Percentiles rank a stretch among this genome's conserved stretches.
Conservation (phyloP, 2,888 invertebrate species). For the Caenorhabditis auriculariae region DNA sequence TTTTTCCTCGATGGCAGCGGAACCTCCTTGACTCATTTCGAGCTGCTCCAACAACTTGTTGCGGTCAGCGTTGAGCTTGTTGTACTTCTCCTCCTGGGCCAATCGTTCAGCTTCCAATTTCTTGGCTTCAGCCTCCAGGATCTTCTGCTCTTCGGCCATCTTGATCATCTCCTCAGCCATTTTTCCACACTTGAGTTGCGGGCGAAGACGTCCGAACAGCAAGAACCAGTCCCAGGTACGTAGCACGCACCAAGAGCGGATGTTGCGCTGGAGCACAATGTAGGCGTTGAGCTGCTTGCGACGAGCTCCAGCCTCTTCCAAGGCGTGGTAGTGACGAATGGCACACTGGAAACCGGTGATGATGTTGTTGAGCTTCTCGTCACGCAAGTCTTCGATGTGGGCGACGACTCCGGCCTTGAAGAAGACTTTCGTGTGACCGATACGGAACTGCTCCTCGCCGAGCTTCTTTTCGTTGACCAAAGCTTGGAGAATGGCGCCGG, state of each 20-base stretch:
- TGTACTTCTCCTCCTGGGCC: constrained; percentile 97
- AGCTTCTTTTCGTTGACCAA: constrained; percentile 75
- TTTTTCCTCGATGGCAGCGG: constrained; percentile 54
- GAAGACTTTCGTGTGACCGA: constrained; percentile 63
- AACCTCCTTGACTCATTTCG: constrained; percentile 53
- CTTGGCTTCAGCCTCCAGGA: constrained; percentile 91
- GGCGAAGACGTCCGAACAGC: constrained; percentile 57
- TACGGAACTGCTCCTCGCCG: constrained; percentile 76
- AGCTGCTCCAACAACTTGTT: constrained; percentile 70
- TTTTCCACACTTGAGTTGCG: constrained; percentile 60
- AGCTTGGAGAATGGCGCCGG: constrained; percentile 69
- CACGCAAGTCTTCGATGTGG: constrained; percentile 99
- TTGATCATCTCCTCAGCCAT: constrained; percentile 59
- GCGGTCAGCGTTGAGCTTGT: constrained; percentile 70
- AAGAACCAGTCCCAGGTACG: constrained; percentile 73
- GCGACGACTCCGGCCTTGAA: constrained; percentile 90
- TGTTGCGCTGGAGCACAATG: constrained; percentile 56
- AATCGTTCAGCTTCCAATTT: constrained; percentile 97
- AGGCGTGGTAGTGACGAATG: constrained; percentile 42
- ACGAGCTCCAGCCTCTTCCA: constrained; percentile 36
- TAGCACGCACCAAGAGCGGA: constrained; percentile 57
- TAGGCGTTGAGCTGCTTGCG: constrained; percentile 49
- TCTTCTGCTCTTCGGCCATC: constrained; percentile 50
- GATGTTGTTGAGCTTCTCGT: constrained; percentile 91
- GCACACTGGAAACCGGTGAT: constrained; percentile 77